A percentile compares a stretch with the other conserved stretches of the same genome.
Conservation (phyloP, 1,140 invertebrate genomes). For the Panonychus citri region DNA sequence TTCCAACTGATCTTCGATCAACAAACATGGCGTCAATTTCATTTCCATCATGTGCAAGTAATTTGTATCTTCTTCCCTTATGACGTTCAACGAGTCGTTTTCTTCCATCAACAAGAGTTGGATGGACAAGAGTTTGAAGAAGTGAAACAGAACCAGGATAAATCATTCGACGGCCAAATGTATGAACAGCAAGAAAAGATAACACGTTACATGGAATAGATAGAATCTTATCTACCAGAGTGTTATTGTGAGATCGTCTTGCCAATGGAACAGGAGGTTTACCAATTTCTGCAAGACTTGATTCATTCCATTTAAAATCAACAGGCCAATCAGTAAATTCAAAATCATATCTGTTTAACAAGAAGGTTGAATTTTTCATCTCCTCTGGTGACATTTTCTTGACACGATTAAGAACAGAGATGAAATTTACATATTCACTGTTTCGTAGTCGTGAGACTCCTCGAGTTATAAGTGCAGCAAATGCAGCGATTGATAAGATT, state of each 20-base stretch:
- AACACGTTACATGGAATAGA: conserved; percentile 12
- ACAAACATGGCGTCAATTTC: conserved; percentile 71
- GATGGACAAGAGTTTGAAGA: conserved; percentile 34
- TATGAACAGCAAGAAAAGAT: conserved; percentile 50
- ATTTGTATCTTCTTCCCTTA: conserved; percentile 44
- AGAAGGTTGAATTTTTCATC: conserved; percentile 20
- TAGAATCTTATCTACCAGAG: not conserved
- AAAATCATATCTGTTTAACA: conserved; percentile 54
- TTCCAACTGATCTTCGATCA: conserved; percentile 35
- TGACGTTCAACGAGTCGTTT: conserved; percentile 20
- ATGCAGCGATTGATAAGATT: conserved; percentile 3
- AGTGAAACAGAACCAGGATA: conserved; percentile 67
- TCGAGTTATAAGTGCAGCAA: conserved; percentile 18
- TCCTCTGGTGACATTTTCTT: conserved; percentile 26
- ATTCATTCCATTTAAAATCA: conserved; percentile 35
- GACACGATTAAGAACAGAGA: conserved; percentile 35
- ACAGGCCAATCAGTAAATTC: conserved; percentile 62
- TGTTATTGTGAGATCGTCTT: not conserved
- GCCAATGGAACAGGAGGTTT: conserved; percentile 18
- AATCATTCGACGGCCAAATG: conserved; percentile 63
- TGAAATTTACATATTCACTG: conserved; percentile 44
- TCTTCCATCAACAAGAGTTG: conserved; percentile 13
- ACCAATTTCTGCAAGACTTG: conserved; percentile 5
- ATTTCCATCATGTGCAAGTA: conserved; percentile 56
- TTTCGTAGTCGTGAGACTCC: conserved; percentile 45